These are phyloP conservation scores for Morone chrysops DNA, from an alignment of 2,113 vertebrate genomes.

Conservation along the genomic window DNA sequence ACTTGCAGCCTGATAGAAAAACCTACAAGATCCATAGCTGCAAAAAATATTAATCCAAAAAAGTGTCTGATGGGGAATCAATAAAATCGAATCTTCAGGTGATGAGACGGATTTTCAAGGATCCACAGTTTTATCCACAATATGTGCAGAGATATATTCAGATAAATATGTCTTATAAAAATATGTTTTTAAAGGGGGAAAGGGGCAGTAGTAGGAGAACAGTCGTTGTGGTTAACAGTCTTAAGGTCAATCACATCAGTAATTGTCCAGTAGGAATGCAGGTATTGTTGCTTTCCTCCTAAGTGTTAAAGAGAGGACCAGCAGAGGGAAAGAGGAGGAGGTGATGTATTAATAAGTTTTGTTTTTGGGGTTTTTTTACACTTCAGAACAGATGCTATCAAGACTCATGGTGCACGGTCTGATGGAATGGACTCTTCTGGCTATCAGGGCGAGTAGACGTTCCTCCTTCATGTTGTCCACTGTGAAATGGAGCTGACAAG, in stretches of 20 bases:
- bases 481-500: slow-evolving; percentile 62
- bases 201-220: slow-evolving; percentile 72
- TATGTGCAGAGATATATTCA: slow-evolving; percentile 49
- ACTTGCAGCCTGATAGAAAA: slow-evolving; percentile 91
- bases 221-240: slow-evolving; percentile 84
- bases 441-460: slow-evolving; percentile 44
- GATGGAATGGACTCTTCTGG: slow-evolving; percentile 64
- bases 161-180: slow-evolving; percentile 71
- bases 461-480: slow-evolving; percentile 81
- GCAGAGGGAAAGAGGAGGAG: slow-evolving; percentile 12
- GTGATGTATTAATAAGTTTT: not conserved
- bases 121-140: slow-evolving; percentile 76
- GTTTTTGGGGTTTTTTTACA: slow-evolving; percentile 20
- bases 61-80: slow-evolving; percentile 61
- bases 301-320: slow-evolving; percentile 13
- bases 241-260: slow-evolving; percentile 69
- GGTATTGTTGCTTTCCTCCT: slow-evolving; percentile 40
- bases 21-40: slow-evolving; percentile 86
- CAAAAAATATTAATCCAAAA: slow-evolving; percentile 81
- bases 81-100: slow-evolving; percentile 44
- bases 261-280: slow-evolving; percentile 42
- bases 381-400: slow-evolving; percentile 34
- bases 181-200: slow-evolving; percentile 68
- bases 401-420: slow-evolving; percentile 63
- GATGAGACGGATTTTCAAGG: slow-evolving; percentile 11